Conservation (phyloP, 2,797 vertebrate species). For the Acipenser oxyrinchus region DNA sequence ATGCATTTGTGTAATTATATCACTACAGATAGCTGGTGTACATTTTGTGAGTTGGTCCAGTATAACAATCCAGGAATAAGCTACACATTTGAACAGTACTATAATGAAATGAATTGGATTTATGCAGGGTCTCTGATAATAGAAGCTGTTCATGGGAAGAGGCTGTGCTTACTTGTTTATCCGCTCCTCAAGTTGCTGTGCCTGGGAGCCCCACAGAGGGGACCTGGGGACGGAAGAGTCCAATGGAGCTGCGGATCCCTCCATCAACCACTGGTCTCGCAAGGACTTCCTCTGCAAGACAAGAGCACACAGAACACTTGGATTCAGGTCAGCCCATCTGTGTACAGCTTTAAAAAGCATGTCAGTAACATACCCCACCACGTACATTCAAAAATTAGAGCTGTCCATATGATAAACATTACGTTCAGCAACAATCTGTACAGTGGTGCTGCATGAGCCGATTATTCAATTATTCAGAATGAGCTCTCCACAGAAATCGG, state of each 20-base stretch:
- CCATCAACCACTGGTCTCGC: conserved; percentile 81
- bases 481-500: too few species aligned
- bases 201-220: conserved; percentile 37
- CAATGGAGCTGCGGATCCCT: conserved; percentile 32
- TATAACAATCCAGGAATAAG: too few species aligned
- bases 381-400: neutral
- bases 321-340: conserved; percentile 7
- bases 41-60: too few species aligned
- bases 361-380: neutral
- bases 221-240: conserved; percentile 30
- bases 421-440: too few species aligned
- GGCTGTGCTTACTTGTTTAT: conserved; percentile 8
- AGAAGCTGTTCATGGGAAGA: conserved; percentile 7
- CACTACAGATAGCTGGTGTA: too few species aligned
- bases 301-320: conserved; percentile 12
- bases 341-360: neutral
- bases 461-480: neutral
- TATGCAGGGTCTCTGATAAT: neutral
- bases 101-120: too few species aligned
- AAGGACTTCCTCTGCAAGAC: conserved; percentile 71
- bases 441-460: too few species aligned
- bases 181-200: conserved; percentile 23
- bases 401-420: neutral
- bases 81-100: too few species aligned
- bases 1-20: too few species aligned